A percentile compares a stretch with the other conserved stretches of the same genome.
These are phyloP conservation scores for Gambusia affinis DNA, from an alignment of 2,113 vertebrate species.

Conservation along the genomic window DNA sequence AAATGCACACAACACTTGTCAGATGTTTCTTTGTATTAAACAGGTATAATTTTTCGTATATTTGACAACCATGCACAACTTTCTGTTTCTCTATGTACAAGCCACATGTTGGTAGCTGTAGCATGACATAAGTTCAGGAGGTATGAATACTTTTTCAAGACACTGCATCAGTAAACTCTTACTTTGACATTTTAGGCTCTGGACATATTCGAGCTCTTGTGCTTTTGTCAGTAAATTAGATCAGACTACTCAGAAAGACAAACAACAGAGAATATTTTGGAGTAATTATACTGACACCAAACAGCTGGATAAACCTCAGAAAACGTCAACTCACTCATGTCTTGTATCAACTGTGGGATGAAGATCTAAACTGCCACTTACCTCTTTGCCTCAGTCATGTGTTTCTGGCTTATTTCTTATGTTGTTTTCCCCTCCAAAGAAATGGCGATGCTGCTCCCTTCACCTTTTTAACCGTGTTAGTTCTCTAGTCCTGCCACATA, in stretches of 20 bases:
- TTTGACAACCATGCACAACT: too few relatives aligned
- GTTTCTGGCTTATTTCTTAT: constrained; percentile 46
- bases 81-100: too few relatives aligned
- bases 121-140: too few relatives aligned
- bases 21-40: too few relatives aligned
- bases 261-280: constrained; percentile 30
- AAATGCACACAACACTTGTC: too few relatives aligned
- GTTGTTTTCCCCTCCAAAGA: constrained; percentile 5
- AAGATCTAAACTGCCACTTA: neutral
- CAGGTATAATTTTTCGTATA: too few relatives aligned
- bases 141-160: too few relatives aligned
- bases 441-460: constrained; percentile 48
- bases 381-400: constrained; percentile 25
- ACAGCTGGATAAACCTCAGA: constrained; percentile 44
- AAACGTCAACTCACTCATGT: constrained; percentile 30
- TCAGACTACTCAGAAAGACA: constrained; percentile 8
- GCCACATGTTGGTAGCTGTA: too few relatives aligned
- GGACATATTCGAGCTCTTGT: constrained; percentile 9
- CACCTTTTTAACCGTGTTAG: constrained; percentile 33
- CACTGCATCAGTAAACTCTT: neutral
- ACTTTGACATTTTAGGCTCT: constrained; percentile 4
- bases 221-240: constrained; percentile 34
- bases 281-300: constrained; percentile 32
- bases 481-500: constrained; percentile 41
- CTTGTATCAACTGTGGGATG: constrained; percentile 15